These are phyloP conservation scores for Rhynchopsitta pachyrhyncha DNA, from an alignment of 2,113 vertebrate species.

Conservation along the genomic window DNA sequence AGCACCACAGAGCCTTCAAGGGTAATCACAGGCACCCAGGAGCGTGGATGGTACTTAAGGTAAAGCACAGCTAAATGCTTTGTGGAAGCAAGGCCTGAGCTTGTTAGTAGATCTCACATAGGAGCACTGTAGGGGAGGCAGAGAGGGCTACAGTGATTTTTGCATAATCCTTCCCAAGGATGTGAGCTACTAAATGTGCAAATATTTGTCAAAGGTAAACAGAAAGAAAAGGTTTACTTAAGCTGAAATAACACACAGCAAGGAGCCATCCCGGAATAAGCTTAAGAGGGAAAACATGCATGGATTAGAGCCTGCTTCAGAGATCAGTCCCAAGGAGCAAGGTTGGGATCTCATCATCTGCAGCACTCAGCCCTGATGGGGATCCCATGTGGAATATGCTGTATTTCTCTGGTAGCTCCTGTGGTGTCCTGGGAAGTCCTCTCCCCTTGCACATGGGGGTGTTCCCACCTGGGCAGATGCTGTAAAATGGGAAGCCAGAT, in stretches of 20 bases:
- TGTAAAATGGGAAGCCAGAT: background rate
- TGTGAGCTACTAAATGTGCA: background rate
- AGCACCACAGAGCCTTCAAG: background rate
- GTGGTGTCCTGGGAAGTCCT: background rate
- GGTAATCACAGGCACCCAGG: background rate
- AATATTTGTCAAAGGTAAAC: conserved; percentile 37
- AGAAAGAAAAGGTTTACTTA: background rate
- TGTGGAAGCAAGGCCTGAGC: background rate
- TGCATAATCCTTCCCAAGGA: background rate
- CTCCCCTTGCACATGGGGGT: background rate
- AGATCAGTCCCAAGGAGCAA: background rate
- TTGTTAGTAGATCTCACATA: background rate
- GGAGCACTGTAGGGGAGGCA: background rate
- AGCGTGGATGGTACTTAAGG: background rate
- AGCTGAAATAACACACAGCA: background rate
- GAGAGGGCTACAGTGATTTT: background rate
- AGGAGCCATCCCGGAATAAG: background rate
- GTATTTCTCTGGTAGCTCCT: background rate
- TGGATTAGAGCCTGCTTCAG: background rate
- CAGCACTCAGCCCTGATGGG: background rate
- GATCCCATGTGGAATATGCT: background rate
- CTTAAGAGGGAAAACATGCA: background rate
- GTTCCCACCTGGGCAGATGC: background rate
- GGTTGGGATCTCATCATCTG: background rate
- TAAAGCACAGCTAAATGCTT: background rate